These are phyloP conservation scores for Strix occidentalis DNA, from an alignment of 2,797 vertebrate genomes.

Conservation along the genomic window DNA sequence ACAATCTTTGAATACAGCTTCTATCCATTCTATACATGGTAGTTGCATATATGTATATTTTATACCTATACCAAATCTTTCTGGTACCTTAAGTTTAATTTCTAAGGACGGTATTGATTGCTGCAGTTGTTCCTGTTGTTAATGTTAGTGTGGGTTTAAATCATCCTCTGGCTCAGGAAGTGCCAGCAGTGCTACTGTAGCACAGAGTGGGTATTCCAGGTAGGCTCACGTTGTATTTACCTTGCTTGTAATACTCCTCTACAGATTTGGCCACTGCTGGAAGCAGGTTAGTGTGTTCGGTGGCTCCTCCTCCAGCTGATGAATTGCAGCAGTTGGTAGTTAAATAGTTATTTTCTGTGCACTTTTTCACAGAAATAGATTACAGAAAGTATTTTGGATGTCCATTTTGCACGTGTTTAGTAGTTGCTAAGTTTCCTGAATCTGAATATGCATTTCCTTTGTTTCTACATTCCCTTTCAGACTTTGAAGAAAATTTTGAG, in stretches of 20 bases:
- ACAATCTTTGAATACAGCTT: background rate
- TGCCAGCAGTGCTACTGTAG: background rate
- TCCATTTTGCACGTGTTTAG: background rate
- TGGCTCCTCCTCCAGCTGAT: background rate
- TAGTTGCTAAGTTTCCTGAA: background rate
- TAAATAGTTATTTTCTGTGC: background rate
- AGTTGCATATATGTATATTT: background rate
- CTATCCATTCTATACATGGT: background rate
- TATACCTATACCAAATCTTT: background rate
- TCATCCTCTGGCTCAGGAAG: background rate
- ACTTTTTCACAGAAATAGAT: background rate
- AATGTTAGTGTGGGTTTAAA: background rate
- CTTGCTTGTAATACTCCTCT: background rate
- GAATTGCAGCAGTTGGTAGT: background rate
- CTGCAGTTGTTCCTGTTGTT: background rate
- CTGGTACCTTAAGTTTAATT: background rate
- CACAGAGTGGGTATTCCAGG: fast-evolving
- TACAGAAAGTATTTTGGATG: background rate
- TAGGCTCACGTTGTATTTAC: fast-evolving
- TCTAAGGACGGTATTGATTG: background rate
- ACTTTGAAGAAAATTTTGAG: background rate
- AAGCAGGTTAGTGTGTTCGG: background rate
- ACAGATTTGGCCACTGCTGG: background rate
- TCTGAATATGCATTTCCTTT: background rate
- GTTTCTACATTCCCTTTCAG: background rate